Conservation (phyloP, 2,888 invertebrate genomes). For the Calameuta filiformis region DNA sequence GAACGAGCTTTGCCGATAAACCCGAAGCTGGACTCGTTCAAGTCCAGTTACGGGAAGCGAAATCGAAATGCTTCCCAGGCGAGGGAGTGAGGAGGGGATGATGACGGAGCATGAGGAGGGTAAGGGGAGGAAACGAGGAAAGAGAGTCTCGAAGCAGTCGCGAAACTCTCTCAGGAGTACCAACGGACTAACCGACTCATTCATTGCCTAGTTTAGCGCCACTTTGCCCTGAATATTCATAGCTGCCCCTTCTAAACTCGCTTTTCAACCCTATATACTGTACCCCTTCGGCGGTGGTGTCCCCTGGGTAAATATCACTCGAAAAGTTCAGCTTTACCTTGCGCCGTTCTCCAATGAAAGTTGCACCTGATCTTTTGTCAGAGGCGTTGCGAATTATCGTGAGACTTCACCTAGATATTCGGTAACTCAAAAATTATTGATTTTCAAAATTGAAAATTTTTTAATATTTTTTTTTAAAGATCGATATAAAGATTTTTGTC, state of each 20-base stretch:
- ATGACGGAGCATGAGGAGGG: background rate
- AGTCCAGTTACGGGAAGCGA: background rate
- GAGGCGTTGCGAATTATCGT: background rate
- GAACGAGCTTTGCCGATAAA: background rate
- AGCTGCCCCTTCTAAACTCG: constrained; percentile 42
- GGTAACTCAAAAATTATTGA: no score
- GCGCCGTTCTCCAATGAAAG: background rate
- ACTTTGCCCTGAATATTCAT: constrained; percentile 64
- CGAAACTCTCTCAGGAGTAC: constrained; percentile 8
- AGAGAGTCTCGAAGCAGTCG: constrained; percentile 31
- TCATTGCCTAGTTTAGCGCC: constrained; percentile 63
- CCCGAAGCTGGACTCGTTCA: background rate
- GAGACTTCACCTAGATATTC: background rate
- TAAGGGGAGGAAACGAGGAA: background rate
- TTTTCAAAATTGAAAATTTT: no score
- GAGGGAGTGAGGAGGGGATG: background rate
- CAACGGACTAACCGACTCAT: constrained; percentile 56
- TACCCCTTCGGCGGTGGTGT: constrained; percentile 11
- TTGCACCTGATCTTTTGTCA: background rate
- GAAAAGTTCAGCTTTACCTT: constrained; percentile 55
- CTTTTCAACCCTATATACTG: background rate
- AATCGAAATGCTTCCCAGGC: background rate
- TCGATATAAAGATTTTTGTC: no score
- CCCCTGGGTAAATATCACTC: constrained; percentile 60
- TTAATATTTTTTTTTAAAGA: no score